Percentiles rank a stretch among this genome's conserved stretches.
phyloP scores from a whole-genome alignment of 2,797 vertebrate genomes.

The Labeo calbasu region DNA sequence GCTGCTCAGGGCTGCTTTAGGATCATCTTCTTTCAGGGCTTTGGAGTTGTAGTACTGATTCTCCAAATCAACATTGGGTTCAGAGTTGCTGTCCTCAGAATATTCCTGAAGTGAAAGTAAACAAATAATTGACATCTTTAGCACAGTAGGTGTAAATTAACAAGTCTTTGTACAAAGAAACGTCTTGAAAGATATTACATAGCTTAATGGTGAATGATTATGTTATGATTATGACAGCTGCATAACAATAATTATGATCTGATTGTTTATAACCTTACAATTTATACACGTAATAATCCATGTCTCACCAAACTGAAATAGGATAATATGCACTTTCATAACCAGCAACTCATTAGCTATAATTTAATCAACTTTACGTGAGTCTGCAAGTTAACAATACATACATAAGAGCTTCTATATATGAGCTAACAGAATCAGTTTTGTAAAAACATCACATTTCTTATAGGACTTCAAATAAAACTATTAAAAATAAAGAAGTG shows the following conservation, averaged over 20 bases:
- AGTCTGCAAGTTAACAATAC: conserved; percentile 11
- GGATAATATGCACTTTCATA: background rate
- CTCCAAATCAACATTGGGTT: conserved; percentile 92
- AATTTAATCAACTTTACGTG: conserved; percentile 12
- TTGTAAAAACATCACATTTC: background rate
- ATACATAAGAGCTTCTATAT: background rate
- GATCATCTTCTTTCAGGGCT: conserved; percentile 93
- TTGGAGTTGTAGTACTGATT: conserved; percentile 97
- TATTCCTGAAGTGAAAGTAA: conserved; percentile 79
- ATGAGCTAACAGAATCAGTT: background rate
- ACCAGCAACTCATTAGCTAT: background rate
- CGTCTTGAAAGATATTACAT: background rate
- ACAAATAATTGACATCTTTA: background rate
- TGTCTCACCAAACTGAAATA: background rate
- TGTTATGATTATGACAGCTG: background rate
- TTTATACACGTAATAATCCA: no score
- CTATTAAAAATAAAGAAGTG: background rate
- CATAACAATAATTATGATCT: background rate
- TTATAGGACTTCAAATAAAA: background rate
- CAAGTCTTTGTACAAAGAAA: background rate
- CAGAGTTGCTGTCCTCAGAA: conserved; percentile 93
- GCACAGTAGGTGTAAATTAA: no score
- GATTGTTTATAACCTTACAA: background rate
- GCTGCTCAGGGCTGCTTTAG: conserved; percentile 90
- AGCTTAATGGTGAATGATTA: background rate